Evolutionary conservation across 2,797 vertebrate genomes (phyloP).

Genomic region (Sebastes kiyomatsui): DNA sequence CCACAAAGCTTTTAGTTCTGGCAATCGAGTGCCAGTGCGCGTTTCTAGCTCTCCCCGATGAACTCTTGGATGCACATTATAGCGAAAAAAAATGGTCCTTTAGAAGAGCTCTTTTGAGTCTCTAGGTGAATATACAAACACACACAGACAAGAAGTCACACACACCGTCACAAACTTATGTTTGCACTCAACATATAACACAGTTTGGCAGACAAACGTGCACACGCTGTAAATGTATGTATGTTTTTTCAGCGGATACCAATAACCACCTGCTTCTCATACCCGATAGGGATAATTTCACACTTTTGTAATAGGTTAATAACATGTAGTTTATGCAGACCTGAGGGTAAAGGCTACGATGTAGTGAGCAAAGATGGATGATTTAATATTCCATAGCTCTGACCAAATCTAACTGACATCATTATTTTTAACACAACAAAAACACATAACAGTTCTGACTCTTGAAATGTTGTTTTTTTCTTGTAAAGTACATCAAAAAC

Average conservation of each 20-base stretch:
- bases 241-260: not conserved
- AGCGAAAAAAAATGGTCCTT: slow-evolving; percentile 19
- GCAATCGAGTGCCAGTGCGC: slow-evolving; percentile 44
- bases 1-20: slow-evolving; percentile 66
- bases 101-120: slow-evolving; percentile 35
- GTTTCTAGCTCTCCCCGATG: slow-evolving; percentile 47
- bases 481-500: not conserved
- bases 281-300: no score
- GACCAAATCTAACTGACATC: not conserved
- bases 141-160: not conserved
- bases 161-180: not conserved
- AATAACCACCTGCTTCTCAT: not conserved
- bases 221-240: not conserved
- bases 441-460: not conserved
- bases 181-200: not conserved
- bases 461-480: not conserved
- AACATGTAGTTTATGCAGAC: no score
- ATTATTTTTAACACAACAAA: not conserved
- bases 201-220: not conserved
- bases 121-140: slow-evolving; percentile 20
- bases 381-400: no score
- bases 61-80: slow-evolving; percentile 54
- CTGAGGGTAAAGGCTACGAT: no score
- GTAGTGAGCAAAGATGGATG: not conserved
- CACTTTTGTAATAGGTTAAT: no score